Conservation (phyloP, 2,797 vertebrate genomes). For the Ceyx erithaca region DNA sequence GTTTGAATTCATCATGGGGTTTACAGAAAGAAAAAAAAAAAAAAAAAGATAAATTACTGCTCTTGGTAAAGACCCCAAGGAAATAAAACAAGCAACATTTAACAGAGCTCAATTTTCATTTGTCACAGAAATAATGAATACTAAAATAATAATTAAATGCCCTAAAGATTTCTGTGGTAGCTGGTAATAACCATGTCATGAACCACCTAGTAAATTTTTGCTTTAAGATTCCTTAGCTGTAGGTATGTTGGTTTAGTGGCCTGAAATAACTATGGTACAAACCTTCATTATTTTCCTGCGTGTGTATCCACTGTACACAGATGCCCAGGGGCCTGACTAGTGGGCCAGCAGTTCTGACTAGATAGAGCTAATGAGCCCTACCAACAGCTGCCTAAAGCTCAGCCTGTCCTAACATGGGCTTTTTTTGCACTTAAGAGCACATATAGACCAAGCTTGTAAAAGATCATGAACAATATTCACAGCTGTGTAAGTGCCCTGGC, state of each 20-base stretch:
- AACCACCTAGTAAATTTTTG: conserved; percentile 14
- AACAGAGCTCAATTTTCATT: conserved; percentile 34
- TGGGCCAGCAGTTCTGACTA: not conserved
- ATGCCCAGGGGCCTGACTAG: not conserved
- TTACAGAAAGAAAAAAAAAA: not conserved
- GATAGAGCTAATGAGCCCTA: not conserved
- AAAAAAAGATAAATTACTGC: not conserved
- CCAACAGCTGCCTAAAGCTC: not conserved
- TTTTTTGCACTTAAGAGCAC: not conserved
- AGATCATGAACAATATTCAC: not conserved
- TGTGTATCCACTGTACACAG: fast-evolving
- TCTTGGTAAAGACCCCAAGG: conserved; percentile 3
- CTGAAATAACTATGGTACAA: not conserved
- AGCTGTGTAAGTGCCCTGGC: not conserved
- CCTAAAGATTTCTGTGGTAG: not conserved
- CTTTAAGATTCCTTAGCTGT: not conserved
- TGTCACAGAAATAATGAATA: conserved; percentile 33
- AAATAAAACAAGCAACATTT: conserved; percentile 47
- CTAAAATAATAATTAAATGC: conserved; percentile 38
- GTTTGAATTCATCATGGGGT: not conserved
- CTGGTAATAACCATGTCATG: not conserved
- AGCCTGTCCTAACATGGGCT: not conserved
- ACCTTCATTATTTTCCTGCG: not conserved
- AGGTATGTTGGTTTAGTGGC: not conserved
- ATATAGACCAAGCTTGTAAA: not conserved